Evolutionary conservation across 1,140 invertebrate species (phyloP).

Genomic region (Ips typographus): DNA sequence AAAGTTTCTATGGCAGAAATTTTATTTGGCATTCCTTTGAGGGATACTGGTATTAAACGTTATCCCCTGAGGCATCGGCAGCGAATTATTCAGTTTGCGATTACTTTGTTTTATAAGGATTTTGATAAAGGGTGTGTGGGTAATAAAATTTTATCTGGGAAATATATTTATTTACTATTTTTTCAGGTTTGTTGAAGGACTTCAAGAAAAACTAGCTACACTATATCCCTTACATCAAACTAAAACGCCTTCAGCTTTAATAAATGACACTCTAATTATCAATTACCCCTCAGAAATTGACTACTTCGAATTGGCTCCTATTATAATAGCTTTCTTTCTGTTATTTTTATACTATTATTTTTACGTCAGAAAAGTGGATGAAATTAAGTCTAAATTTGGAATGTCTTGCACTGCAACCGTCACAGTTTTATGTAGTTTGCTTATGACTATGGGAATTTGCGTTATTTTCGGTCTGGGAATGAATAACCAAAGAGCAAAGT

Average conservation of each 20-base stretch:
- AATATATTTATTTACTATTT: not conserved
- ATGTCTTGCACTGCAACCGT: slow-evolving; percentile 87
- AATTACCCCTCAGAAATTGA: slow-evolving; percentile 87
- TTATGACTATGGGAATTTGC: slow-evolving; percentile 93
- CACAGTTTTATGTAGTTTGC: slow-evolving; percentile 84
- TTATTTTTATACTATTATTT: slow-evolving; percentile 94
- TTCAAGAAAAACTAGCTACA: slow-evolving; percentile 68
- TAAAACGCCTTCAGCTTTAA: slow-evolving; percentile 26
- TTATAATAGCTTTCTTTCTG: slow-evolving; percentile 80
- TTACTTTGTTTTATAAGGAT: slow-evolving; percentile 83
- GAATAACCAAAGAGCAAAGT: slow-evolving; percentile 69
- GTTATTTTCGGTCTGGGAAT: slow-evolving; percentile 86
- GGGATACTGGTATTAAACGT: slow-evolving; percentile 85
- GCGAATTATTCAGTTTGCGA: slow-evolving; percentile 83
- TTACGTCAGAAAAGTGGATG: slow-evolving; percentile 91
- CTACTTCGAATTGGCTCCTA: slow-evolving; percentile 81
- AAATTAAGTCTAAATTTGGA: slow-evolving; percentile 88
- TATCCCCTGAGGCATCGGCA: slow-evolving; percentile 81
- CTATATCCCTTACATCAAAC: slow-evolving; percentile 73
- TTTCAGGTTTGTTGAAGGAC: slow-evolving; percentile 75
- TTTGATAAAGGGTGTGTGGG: slow-evolving; percentile 70
- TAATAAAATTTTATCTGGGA: not conserved
- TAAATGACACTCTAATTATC: slow-evolving; percentile 67
- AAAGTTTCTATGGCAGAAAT: slow-evolving; percentile 86
- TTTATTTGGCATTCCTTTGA: slow-evolving; percentile 86